phyloP scores from a whole-genome alignment of 2,797 vertebrate species.

The Takifugu rubripes region DNA sequence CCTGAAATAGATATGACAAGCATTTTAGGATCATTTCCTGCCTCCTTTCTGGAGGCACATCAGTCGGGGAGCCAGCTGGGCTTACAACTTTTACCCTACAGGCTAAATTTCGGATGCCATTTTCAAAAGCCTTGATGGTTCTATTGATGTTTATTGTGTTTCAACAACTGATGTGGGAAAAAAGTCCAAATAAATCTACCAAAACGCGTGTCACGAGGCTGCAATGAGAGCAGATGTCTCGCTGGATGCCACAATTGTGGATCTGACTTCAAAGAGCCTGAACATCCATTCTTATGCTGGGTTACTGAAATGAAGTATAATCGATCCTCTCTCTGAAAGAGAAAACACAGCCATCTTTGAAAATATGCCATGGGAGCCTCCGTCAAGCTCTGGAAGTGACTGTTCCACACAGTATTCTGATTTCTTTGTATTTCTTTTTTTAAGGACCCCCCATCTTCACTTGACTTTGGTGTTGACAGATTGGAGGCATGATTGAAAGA shows the following conservation, averaged over 20 bases:
- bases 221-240: slow-evolving; percentile 30
- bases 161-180: slow-evolving; percentile 19
- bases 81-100: slow-evolving; percentile 26
- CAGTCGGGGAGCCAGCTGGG: slow-evolving; percentile 7
- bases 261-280: slow-evolving; percentile 32
- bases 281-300: slow-evolving; percentile 24
- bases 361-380: neutral
- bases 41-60: slow-evolving; percentile 24
- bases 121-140: slow-evolving; percentile 39
- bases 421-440: neutral
- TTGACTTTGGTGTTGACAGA: slow-evolving; percentile 3
- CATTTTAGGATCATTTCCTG: slow-evolving; percentile 33
- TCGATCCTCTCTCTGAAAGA: slow-evolving; percentile 18
- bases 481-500: slow-evolving; percentile 28
- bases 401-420: too few relatives aligned
- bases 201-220: slow-evolving; percentile 17
- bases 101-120: slow-evolving; percentile 32
- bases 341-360: slow-evolving; percentile 21
- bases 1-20: slow-evolving; percentile 49
- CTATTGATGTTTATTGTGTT: slow-evolving; percentile 50
- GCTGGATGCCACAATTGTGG: slow-evolving; percentile 15
- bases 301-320: slow-evolving; percentile 19
- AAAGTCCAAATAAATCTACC: slow-evolving; percentile 33
- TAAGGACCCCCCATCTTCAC: too few relatives aligned
- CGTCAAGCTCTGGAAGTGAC: too few relatives aligned